Evolutionary conservation across 1,140 invertebrate genomes (phyloP).

Genomic region (Tetramorium alpestre): DNA sequence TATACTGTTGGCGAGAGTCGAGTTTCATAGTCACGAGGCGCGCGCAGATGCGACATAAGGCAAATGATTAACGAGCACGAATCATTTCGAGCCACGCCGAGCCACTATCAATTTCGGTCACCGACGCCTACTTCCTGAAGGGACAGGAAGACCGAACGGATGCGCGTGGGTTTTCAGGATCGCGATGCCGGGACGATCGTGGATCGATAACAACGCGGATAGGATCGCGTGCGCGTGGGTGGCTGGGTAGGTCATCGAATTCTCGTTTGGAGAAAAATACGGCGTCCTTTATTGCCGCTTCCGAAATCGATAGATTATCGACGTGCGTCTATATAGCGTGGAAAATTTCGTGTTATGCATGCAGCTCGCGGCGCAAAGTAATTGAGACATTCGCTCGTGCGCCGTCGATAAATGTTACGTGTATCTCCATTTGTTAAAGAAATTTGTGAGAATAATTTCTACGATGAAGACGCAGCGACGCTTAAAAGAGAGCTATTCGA

Average conservation of each 20-base stretch:
- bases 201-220: slow-evolving; percentile 1
- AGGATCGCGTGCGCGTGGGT: background rate
- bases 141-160: slow-evolving; percentile 23
- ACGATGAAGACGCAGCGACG: background rate
- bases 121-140: slow-evolving; percentile 62
- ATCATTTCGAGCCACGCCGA: background rate
- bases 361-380: background rate
- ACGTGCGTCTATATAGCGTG: background rate
- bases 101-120: slow-evolving; percentile 66
- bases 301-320: slow-evolving; percentile 28
- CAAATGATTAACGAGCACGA: slow-evolving; percentile 42
- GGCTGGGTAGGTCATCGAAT: background rate
- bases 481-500: background rate
- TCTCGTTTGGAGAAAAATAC: background rate
- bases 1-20: background rate
- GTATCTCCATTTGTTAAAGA: background rate
- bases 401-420: background rate
- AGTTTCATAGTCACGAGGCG: background rate
- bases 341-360: slow-evolving; percentile 24
- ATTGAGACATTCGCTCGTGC: background rate
- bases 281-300: background rate
- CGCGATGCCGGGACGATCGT: slow-evolving; percentile 17
- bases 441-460: background rate
- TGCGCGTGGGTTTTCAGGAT: slow-evolving; percentile 40
- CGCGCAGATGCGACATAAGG: background rate